These are phyloP conservation scores for Brenthis ino DNA, from an alignment of 2,888 invertebrate genomes.

Conservation along the genomic window DNA sequence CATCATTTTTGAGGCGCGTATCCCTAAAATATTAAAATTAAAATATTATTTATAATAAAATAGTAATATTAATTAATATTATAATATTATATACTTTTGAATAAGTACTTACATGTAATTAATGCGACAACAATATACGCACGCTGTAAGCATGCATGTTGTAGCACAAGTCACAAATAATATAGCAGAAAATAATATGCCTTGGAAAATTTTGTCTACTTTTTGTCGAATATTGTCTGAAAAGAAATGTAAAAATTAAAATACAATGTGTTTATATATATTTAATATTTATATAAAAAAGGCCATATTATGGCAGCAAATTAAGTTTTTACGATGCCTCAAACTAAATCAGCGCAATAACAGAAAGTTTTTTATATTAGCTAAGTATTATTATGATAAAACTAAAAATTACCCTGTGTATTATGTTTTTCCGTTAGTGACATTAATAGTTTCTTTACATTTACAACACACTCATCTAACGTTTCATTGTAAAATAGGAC, in stretches of 20 bases:
- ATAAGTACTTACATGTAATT: conserved; percentile 56
- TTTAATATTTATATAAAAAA: no score
- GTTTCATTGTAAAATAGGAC: conserved; percentile 55
- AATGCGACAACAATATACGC: conserved; percentile 66
- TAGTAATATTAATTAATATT: not conserved
- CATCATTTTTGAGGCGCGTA: conserved; percentile 51
- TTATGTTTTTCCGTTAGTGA: conserved; percentile 49
- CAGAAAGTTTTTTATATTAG: no score
- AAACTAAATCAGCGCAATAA: no score
- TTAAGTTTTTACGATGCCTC: no score
- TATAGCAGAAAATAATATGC: conserved; percentile 57
- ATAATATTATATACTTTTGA: not conserved
- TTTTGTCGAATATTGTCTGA: conserved; percentile 57
- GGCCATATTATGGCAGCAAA: no score
- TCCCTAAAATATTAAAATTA: conserved; percentile 55
- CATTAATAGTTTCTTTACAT: conserved; percentile 51
- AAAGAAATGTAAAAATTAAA: conserved; percentile 39
- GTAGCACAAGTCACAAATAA: conserved; percentile 57
- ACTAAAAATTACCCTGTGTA: conserved; percentile 45
- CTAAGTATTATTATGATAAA: conserved; percentile 30
- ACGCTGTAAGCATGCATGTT: conserved; percentile 55
- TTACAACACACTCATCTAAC: conserved; percentile 54
- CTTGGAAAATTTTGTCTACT: conserved; percentile 56
- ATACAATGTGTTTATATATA: no score
- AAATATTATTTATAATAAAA: not conserved